Base-by-base conservation (phyloP, 92 coral and sea anemone species). In the Heteractis magnifica region DNA sequence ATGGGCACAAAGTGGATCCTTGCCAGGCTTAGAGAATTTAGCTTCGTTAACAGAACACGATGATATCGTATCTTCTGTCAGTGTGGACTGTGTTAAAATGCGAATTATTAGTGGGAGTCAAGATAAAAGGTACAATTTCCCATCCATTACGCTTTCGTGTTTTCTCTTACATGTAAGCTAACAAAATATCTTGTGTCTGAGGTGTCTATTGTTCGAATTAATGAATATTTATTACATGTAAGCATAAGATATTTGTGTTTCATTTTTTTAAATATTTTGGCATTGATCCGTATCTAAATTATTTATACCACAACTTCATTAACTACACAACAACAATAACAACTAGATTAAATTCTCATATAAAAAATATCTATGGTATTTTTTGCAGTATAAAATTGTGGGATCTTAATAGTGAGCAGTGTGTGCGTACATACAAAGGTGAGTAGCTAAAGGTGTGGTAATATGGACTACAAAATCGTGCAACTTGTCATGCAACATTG, bases 401-500 rank as follows among this genome's bases (percentile, higher is more conserved):
- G 99, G 99, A 96, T 84, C 81, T 96, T 55, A 82, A 92, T 26
- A 82, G 84, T 51, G 99, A 96, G 65, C 92, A 87, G 26, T 96
- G 99, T 87, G 65, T 89, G 21, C 81, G 81, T 14, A 88, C 99
- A 85, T 94, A 90, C 73, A 93, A 86, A 92, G 99, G 98, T 95
- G 80, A 1, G 55, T 3, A 14, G 56, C 4, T n/a, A 48, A 1
- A 34, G 7, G 52, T 50, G 52, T 74, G 21, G 62, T 10, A 19
- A 18, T 65, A 20, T 3, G 14, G 19, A 0, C 10, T 65, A 68
- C 23, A 5, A 18, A 62, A 34, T 34, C 44, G 1, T 34, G 44
- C 44, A 34, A 1, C 44, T 34, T 34, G 44, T 34, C 44, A 34
- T 34, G 44, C 44, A 34, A 34, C 44, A 34, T 34, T 34, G 44